phyloP scores from a whole-genome alignment of 2,888 invertebrate genomes.

The Agrotis puta region DNA sequence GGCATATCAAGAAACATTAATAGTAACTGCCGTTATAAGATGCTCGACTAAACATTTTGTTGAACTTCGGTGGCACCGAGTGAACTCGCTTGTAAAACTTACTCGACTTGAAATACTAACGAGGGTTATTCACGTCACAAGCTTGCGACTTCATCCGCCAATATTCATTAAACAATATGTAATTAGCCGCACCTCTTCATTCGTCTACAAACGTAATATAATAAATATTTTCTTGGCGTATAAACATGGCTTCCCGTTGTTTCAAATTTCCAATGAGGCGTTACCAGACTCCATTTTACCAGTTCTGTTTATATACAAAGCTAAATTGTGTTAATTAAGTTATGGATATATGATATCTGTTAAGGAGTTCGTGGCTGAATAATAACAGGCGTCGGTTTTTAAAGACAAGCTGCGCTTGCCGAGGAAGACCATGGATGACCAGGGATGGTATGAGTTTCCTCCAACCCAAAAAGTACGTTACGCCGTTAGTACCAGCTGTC shows the following conservation, averaged over 20 bases:
- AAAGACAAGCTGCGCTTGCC: too few species aligned
- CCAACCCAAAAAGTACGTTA: too few species aligned
- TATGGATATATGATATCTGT: constrained; percentile 29
- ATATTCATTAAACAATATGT: constrained; percentile 20
- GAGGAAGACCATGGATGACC: too few species aligned
- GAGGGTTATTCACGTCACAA: constrained; percentile 30
- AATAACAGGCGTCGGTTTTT: too few species aligned
- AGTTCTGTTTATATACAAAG: constrained; percentile 21
- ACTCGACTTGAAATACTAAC: constrained; percentile 50
- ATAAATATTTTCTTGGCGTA: constrained; percentile 16
- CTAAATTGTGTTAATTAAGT: constrained; percentile 42
- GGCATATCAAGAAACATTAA: constrained; percentile 48
- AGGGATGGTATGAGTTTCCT: too few species aligned
- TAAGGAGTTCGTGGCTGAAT: too few species aligned
- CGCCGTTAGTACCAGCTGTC: too few species aligned
- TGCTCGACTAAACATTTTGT: constrained; percentile 44
- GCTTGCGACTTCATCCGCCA: constrained; percentile 15
- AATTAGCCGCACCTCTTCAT: constrained; percentile 3
- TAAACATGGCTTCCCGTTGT: constrained; percentile 39
- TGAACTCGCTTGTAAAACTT: constrained; percentile 52
- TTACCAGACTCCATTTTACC: constrained; percentile 30
- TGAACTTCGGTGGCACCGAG: constrained; percentile 43
- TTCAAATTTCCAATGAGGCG: constrained; percentile 36
- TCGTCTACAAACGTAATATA: neutral
- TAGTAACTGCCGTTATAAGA: constrained; percentile 44